These are phyloP conservation scores for Pollimyrus isidori DNA, from an alignment of 2,113 vertebrate genomes.

Conservation along the genomic window DNA sequence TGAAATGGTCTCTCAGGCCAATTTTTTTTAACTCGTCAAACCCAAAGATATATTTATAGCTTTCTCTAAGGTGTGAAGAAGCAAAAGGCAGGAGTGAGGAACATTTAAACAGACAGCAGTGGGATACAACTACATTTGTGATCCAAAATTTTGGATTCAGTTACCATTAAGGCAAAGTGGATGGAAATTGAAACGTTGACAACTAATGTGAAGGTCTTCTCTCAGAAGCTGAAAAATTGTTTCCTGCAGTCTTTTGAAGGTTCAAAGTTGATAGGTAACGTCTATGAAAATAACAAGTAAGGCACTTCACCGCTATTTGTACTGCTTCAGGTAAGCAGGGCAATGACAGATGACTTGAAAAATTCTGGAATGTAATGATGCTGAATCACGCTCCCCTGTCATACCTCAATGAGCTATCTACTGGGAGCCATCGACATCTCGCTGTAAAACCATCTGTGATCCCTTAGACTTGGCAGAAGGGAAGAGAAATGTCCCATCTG, in stretches of 20 bases:
- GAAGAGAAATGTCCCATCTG: constrained; percentile 1
- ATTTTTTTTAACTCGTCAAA: neutral
- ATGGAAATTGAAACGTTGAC: neutral
- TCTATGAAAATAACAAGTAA: neutral
- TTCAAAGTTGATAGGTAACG: neutral
- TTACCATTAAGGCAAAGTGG: neutral
- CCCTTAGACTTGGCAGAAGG: neutral
- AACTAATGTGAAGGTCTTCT: neutral
- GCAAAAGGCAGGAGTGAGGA: neutral
- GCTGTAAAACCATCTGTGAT: neutral
- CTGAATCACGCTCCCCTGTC: neutral
- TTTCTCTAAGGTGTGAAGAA: neutral
- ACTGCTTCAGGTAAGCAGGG: neutral
- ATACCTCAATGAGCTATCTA: neutral
- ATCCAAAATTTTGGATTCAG: neutral
- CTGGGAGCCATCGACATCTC: neutral
- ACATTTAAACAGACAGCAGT: neutral
- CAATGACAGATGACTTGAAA: neutral
- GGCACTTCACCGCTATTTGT: neutral
- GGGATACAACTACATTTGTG: neutral
- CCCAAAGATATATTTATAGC: neutral
- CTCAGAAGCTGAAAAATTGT: neutral
- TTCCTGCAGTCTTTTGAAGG: neutral
- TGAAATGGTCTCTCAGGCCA: neutral
- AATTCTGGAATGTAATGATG: neutral